A percentile compares a stretch with the other conserved stretches of the same genome.
These are phyloP conservation scores for Oxytorus armatus DNA, from an alignment of 2,888 invertebrate species.

Conservation along the genomic window DNA sequence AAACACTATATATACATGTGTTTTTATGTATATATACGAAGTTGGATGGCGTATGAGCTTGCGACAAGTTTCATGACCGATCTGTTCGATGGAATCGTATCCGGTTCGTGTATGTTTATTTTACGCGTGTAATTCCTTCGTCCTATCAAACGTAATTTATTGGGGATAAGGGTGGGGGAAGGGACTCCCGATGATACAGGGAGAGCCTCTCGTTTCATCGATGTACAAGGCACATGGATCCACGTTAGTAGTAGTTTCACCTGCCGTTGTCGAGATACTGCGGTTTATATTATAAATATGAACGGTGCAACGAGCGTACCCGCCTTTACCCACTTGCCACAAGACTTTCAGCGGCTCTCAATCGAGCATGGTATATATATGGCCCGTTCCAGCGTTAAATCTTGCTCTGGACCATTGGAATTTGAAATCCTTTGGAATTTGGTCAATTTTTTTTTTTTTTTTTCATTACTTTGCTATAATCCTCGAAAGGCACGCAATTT, in stretches of 20 bases:
- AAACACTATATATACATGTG: not conserved
- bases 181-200: constrained; percentile 3
- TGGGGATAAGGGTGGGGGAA: constrained; percentile 1
- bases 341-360: constrained; percentile 62
- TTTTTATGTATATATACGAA: no score
- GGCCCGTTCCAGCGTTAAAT: not conserved
- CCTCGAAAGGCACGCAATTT: no score
- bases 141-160: constrained; percentile 42
- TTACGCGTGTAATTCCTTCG: constrained; percentile 38
- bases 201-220: constrained; percentile 59
- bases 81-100: not conserved
- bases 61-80: not conserved
- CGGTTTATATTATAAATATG: no score
- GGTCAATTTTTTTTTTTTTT: no score
- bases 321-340: constrained; percentile 63
- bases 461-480: no score
- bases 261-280: constrained; percentile 69
- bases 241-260: constrained; percentile 60
- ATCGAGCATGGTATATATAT: not conserved
- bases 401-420: no score
- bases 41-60: not conserved
- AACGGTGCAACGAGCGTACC: constrained; percentile 60
- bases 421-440: no score
- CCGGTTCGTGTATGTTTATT: not conserved
- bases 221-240: constrained; percentile 35